Evolutionary conservation across 1,140 invertebrate species (phyloP).

Genomic region (Xylocopa sonorina): DNA sequence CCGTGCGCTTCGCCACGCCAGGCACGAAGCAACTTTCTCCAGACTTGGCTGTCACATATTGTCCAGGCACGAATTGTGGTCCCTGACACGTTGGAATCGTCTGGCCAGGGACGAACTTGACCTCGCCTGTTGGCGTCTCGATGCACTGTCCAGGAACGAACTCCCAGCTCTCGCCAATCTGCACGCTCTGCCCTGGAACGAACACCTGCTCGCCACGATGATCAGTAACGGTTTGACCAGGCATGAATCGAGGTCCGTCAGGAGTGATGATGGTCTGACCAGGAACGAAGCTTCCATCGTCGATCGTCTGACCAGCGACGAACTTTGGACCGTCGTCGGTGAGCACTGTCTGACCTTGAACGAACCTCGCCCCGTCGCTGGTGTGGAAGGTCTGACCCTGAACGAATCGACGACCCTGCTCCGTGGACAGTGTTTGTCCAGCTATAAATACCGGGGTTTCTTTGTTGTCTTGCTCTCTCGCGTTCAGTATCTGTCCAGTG

Average conservation of each 20-base stretch:
- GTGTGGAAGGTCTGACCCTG: conserved; percentile 82
- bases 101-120: conserved; percentile 85
- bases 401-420: conserved; percentile 75
- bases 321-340: conserved; percentile 86
- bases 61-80: conserved; percentile 86
- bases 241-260: conserved; percentile 83
- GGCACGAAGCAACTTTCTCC: conserved; percentile 85
- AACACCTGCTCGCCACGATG: conserved; percentile 82
- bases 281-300: conserved; percentile 84
- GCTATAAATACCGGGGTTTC: conserved; percentile 81
- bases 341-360: conserved; percentile 86
- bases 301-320: conserved; percentile 84
- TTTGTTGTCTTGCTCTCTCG: conserved; percentile 68
- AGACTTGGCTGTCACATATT: conserved; percentile 82
- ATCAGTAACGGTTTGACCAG: conserved; percentile 83
- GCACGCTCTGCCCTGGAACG: conserved; percentile 80
- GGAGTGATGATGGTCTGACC: conserved; percentile 87
- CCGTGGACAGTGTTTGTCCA: conserved; percentile 78
- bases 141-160: conserved; percentile 82
- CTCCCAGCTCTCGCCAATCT: conserved; percentile 73
- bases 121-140: conserved; percentile 71
- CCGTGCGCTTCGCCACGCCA: conserved; percentile 79
- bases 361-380: conserved; percentile 82
- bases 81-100: conserved; percentile 83
- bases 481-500: conserved; percentile 85